Conservation (phyloP, 2,797 vertebrate species). For the Iguana delicatissima region DNA sequence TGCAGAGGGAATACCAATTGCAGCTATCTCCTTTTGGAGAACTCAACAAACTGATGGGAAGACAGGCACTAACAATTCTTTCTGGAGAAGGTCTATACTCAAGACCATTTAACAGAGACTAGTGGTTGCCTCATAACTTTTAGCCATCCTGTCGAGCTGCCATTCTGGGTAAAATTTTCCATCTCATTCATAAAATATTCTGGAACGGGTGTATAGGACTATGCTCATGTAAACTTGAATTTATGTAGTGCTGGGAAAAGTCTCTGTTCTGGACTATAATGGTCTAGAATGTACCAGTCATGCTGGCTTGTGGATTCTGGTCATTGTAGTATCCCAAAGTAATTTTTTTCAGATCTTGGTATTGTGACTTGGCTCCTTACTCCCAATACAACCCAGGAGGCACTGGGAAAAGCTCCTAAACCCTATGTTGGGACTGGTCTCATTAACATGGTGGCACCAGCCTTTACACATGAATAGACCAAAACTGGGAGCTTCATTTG, state of each 20-base stretch:
- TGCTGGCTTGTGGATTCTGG: no score
- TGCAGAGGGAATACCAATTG: slow-evolving; percentile 26
- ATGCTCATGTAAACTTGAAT: neutral
- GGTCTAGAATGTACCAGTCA: no score
- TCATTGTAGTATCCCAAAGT: no score
- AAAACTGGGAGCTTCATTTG: neutral
- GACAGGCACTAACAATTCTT: neutral
- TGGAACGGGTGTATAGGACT: neutral
- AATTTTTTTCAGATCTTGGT: no score
- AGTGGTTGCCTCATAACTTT: neutral
- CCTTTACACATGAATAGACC: neutral
- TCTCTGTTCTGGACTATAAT: no score
- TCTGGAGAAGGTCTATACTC: neutral
- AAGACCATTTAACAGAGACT: neutral
- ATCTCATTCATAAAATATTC: neutral
- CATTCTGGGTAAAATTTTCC: neutral
- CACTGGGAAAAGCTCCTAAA: neutral
- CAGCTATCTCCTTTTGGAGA: neutral
- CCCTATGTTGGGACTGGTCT: neutral
- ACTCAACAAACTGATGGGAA: neutral
- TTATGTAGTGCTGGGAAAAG: no score
- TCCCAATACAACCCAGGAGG: neutral
- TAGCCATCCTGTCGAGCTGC: neutral
- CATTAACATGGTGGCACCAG: neutral
- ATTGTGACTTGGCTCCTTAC: no score